Evolutionary conservation across 2,797 vertebrate species (phyloP).

Genomic region (Agapornis canus): DNA sequence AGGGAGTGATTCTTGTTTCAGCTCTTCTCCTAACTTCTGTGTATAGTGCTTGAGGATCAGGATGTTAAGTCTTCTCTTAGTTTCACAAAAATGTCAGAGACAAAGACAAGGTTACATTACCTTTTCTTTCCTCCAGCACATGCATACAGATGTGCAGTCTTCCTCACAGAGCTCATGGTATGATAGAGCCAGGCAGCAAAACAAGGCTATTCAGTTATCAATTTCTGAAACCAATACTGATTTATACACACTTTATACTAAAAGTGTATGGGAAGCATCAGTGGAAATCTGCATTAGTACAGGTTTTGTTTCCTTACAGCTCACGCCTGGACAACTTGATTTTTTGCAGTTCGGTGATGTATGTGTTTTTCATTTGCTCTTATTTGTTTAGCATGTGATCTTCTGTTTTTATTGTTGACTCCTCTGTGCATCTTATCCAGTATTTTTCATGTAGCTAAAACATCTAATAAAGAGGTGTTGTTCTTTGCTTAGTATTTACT

Average conservation of each 20-base stretch:
- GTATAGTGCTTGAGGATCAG: background rate
- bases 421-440: background rate
- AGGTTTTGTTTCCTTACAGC: background rate
- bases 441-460: background rate
- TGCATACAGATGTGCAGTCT: rapidly evolving
- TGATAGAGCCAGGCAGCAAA: background rate
- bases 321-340: background rate
- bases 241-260: background rate
- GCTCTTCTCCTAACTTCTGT: background rate
- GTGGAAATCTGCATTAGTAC: background rate
- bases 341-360: background rate
- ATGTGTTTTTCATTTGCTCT: background rate
- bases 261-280: background rate
- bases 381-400: background rate
- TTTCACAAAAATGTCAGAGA: background rate
- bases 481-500: background rate
- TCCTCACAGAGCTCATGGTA: background rate
- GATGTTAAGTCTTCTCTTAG: background rate
- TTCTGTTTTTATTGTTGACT: background rate
- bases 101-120: background rate
- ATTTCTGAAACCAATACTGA: background rate
- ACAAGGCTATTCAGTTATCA: background rate
- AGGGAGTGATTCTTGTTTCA: background rate
- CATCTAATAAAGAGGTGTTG: background rate
- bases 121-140: background rate